Base-by-base conservation (phyloP, 2,797 vertebrate genomes). In the Oreonectes daqikongensis region DNA sequence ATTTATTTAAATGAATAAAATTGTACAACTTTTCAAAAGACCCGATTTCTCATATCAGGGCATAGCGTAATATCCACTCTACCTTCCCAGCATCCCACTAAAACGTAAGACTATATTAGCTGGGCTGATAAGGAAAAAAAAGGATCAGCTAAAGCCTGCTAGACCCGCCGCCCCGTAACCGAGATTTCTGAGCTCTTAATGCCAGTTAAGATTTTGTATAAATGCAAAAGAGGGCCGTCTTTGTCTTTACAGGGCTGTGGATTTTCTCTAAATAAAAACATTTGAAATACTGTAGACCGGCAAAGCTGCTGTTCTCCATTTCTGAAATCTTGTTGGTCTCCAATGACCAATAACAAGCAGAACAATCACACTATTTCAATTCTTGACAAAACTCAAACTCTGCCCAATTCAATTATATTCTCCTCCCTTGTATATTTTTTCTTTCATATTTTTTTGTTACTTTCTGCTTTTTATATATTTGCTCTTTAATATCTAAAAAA, bases 181-280 rank as follows among this genome's bases (percentile, higher is more conserved):
- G n/a, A 46, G 63, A 75, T 55, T 66, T 66, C 18, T 30, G 5
- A 66, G 72, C 61, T 30, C 53, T 66, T 57, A 66, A 44, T 75
- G 72, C 35, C 63, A 57, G 50, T 75, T 67, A 75, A 22, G 38
- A 75, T 75, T 66, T 32, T 17, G 14, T 50, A 66, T 30, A 17
- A 53, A 46, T 30, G 3, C 63, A 46, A 20, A 35, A 44, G 17
- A 20, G 48, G n/a, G 11, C 50, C 15, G 12, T 24, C 20, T 52
- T 64, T 1, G 17, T 65, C 72, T 53, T 53, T 60, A 65, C 30
- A 2, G 17, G 22, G 32, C 10, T 74, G 64, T 65, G 46, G 50
- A 42, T 53, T 74, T 53, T 9, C 32, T 12, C 18, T 20, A 20
- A 20, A 65, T 26, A 63, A 28, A 28, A 35, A 18, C 15, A 60